phyloP scores from a whole-genome alignment of 1,140 invertebrate species.

The Drosophila truncata region DNA sequence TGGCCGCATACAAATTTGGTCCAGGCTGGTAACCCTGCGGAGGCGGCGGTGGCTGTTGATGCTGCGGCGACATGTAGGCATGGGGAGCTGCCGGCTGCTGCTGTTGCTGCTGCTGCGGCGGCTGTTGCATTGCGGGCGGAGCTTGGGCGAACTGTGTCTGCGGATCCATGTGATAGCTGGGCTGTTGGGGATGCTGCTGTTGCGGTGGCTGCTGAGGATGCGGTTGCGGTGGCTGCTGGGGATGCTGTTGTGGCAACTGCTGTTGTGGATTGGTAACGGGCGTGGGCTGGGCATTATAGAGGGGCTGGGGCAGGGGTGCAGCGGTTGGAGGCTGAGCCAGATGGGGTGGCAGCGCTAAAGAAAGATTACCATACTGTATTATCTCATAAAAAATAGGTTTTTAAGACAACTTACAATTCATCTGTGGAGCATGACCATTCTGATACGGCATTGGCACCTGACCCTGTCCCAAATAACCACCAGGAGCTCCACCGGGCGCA shows the following conservation, averaged over 20 bases:
- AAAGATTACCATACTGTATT: no score
- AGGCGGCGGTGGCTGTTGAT: constrained; percentile 58
- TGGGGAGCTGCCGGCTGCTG: constrained; percentile 54
- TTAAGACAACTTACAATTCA: constrained; percentile 52
- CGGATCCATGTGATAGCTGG: constrained; percentile 47
- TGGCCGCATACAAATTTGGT: constrained; percentile 61
- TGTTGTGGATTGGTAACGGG: constrained; percentile 46
- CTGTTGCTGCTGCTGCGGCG: constrained; percentile 42
- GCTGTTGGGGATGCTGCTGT: constrained; percentile 45
- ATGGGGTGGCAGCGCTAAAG: constrained; percentile 62
- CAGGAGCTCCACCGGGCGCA: constrained; percentile 1
- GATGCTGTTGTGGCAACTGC: constrained; percentile 19
- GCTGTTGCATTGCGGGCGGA: constrained; percentile 55
- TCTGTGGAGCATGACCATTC: constrained; percentile 64
- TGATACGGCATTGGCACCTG: constrained; percentile 67
- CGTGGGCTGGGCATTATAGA: constrained; percentile 56
- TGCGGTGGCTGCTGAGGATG: constrained; percentile 43
- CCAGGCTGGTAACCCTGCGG: constrained; percentile 51
- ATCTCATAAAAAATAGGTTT: no score
- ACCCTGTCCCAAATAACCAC: constrained; percentile 49
- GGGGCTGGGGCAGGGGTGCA: constrained; percentile 39
- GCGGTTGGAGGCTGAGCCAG: constrained; percentile 32
- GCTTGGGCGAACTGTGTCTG: constrained; percentile 55
- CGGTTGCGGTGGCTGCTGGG: constrained; percentile 48
- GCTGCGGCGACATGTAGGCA: constrained; percentile 66